phyloP scores from a whole-genome alignment of 2,888 invertebrate species.

The Argynnis bischoffii region DNA sequence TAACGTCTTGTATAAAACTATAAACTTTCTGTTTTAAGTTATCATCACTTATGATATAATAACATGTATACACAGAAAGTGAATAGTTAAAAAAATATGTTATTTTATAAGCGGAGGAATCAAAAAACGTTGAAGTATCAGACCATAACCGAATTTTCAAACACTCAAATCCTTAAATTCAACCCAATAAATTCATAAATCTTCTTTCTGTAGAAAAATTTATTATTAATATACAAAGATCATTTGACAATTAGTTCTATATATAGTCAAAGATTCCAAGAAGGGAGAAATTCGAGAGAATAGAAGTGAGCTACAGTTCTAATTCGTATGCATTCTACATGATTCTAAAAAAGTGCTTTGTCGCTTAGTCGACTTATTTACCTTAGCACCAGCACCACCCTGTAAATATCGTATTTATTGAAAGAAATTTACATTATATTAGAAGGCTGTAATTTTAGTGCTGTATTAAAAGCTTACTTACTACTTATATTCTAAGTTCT shows the following conservation, averaged over 20 bases:
- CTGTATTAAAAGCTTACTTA: conserved; percentile 3
- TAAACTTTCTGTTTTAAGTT: conserved; percentile 10
- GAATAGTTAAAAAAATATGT: conserved; percentile 6
- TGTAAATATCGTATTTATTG: conserved; percentile 57
- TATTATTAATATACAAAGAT: conserved; percentile 23
- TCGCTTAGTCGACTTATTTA: conserved; percentile 56
- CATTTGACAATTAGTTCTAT: conserved; percentile 23
- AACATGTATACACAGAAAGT: conserved; percentile 2
- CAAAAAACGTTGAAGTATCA: conserved; percentile 11
- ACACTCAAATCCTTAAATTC: conserved; percentile 4
- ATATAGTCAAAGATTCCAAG: conserved; percentile 30
- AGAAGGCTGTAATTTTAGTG: conserved; percentile 37
- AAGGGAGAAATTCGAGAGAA: conserved; percentile 29
- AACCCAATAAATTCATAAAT: conserved; percentile 20
- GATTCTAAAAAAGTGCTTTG: conserved; percentile 54
- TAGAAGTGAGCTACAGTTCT: conserved; percentile 57
- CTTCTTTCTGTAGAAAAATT: conserved; percentile 39
- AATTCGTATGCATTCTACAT: conserved; percentile 62
- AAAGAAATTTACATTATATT: conserved; percentile 40
- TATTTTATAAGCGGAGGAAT: conserved; percentile 7
- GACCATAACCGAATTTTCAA: conserved; percentile 8
- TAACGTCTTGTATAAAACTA: conserved; percentile 4
- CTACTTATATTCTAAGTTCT: neutral
- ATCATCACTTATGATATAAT: neutral
- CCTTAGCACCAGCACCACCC: conserved; percentile 79